Conservation (phyloP, 2,888 invertebrate genomes). For the Trissolcus brochymenae region DNA sequence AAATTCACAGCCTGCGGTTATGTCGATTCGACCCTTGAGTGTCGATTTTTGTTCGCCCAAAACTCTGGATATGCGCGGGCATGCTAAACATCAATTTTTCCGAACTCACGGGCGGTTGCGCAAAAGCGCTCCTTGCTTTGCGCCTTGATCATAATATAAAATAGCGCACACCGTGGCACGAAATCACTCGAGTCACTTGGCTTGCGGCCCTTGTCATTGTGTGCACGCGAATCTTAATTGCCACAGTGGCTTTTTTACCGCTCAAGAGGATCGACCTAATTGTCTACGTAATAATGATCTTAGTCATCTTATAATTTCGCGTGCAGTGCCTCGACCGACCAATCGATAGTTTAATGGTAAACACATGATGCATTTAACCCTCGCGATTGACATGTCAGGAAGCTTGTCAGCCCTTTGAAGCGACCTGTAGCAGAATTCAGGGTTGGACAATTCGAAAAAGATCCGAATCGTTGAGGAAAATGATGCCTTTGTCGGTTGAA, state of each 20-base stretch:
- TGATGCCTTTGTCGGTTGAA: no score
- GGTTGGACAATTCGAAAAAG: no score
- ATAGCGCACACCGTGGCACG: constrained; percentile 49
- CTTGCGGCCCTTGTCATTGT: constrained; percentile 47
- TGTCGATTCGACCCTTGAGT: constrained; percentile 47
- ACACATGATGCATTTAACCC: constrained; percentile 50
- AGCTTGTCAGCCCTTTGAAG: constrained; percentile 23
- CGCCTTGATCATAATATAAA: constrained; percentile 48
- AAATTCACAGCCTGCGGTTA: constrained; percentile 44
- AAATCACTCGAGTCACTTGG: constrained; percentile 51
- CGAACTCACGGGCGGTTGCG: constrained; percentile 22
- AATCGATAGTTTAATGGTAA: constrained; percentile 48
- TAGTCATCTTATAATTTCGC: constrained; percentile 52
- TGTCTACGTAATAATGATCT: constrained; percentile 56
- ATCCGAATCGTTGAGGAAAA: no score
- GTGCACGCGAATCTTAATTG: constrained; percentile 50
- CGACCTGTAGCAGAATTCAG: no score
- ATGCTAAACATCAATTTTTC: constrained; percentile 55
- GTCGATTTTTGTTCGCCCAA: constrained; percentile 45
- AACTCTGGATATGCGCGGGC: constrained; percentile 43
- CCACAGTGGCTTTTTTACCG: constrained; percentile 46
- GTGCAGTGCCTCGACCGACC: constrained; percentile 43
- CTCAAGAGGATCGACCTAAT: constrained; percentile 58
- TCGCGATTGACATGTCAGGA: constrained; percentile 16
- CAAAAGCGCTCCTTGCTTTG: constrained; percentile 17